Evolutionary conservation across 2,888 invertebrate species (phyloP).

Genomic region (Spodoptera exigua): DNA sequence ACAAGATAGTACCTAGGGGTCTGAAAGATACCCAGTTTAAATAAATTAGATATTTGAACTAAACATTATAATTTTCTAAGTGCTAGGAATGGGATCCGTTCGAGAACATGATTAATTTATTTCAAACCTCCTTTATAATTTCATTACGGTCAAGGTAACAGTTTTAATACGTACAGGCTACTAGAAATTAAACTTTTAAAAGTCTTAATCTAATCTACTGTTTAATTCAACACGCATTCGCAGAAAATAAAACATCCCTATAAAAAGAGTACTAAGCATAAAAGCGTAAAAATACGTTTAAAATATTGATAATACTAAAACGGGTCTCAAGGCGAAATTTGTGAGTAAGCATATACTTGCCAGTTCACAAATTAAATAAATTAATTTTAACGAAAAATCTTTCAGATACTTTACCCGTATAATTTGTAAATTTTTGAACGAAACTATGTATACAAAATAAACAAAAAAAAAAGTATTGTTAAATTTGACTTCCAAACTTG

Average conservation of each 20-base stretch:
- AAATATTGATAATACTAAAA: slow-evolving; percentile 53
- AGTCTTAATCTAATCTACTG: slow-evolving; percentile 50
- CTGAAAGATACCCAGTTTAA: slow-evolving; percentile 23
- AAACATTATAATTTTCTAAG: slow-evolving; percentile 48
- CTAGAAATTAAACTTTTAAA: slow-evolving; percentile 53
- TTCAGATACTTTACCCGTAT: slow-evolving; percentile 27
- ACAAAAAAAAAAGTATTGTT: slow-evolving; percentile 22
- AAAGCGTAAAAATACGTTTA: slow-evolving; percentile 21
- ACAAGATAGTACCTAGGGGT: slow-evolving; percentile 1
- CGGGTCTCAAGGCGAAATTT: slow-evolving; percentile 26
- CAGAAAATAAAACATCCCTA: slow-evolving; percentile 12
- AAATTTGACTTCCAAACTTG: slow-evolving; percentile 20
- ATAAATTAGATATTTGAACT: slow-evolving; percentile 41
- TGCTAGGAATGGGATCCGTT: slow-evolving; percentile 37
- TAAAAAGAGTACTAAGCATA: slow-evolving; percentile 15
- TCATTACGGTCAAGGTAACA: slow-evolving; percentile 51
- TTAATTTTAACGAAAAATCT: slow-evolving; percentile 44
- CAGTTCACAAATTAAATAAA: slow-evolving; percentile 39
- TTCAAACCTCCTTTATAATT: slow-evolving; percentile 48
- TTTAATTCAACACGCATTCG: slow-evolving; percentile 51
- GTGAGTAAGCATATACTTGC: slow-evolving; percentile 38
- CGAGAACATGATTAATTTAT: slow-evolving; percentile 58
- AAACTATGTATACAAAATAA: slow-evolving; percentile 36
- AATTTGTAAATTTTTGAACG: slow-evolving; percentile 41
- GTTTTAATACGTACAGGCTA: too few relatives aligned